A percentile compares a stretch with the other conserved stretches of the same genome.
Evolutionary conservation across 1,140 invertebrate species (phyloP).

Genomic region (Ceratosolen solmsi): DNA sequence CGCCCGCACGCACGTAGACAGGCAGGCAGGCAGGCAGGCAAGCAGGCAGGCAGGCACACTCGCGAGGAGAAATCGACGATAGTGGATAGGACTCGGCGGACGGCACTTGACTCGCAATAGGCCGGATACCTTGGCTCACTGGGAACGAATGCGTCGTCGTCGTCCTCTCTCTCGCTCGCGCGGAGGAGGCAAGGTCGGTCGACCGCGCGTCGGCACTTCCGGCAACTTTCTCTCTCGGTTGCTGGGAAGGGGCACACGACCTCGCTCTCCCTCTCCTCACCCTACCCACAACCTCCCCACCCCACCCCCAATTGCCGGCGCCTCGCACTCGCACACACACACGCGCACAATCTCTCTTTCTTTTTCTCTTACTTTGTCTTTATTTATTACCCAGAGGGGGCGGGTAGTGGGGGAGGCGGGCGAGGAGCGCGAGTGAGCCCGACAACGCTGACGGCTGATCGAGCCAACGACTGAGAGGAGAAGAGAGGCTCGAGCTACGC

Average conservation of each 20-base stretch:
- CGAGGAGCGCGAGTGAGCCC: neutral
- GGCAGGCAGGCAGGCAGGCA: neutral
- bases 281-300: no score
- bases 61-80: neutral
- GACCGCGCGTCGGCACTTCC: neutral
- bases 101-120: neutral
- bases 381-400: no score
- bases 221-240: slow-evolving; percentile 9
- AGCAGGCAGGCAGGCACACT: neutral
- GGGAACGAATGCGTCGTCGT: neutral
- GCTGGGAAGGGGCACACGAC: neutral
- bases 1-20: neutral
- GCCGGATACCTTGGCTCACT: neutral
- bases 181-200: neutral
- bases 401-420: no score
- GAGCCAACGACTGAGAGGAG: neutral
- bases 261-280: neutral
- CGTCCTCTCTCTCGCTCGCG: neutral
- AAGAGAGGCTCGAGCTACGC: no score
- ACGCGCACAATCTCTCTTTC: no score
- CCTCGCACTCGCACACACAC: no score
- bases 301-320: no score
- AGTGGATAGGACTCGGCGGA: neutral
- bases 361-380: no score
- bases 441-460: neutral